Evolutionary conservation across 2,888 invertebrate species (phyloP), one percentile per base, ranked within the genome.

Genomic region (Resseliella maxima): DNA sequence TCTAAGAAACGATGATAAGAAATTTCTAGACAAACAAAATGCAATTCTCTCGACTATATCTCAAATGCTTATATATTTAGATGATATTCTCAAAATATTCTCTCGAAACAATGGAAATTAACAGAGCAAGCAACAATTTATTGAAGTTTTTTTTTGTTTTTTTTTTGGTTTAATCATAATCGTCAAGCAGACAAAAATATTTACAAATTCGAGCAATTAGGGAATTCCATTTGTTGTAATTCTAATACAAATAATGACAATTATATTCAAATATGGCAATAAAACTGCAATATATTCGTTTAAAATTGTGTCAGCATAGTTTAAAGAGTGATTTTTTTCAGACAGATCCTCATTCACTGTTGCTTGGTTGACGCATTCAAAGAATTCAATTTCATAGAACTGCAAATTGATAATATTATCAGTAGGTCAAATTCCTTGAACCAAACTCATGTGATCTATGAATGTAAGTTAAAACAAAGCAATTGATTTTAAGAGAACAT

Each of bases 31-130:
- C n/a, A 24, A n/a, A 24, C 24, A 24, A 3, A n/a, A 5, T 2
- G 27, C 27, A 8, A 24, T 41, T 41, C 5, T 59, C 59, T 59
- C 5, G 24, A 2, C 0, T 27, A 2, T 27, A 59, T 27, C 59
- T 24, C 24, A 59, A 59, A 6, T 59, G 59, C 27, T 24, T 3
- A 59, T 5, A 50, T 24, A 59, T 59, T 59, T 27, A 24, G 2
- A 59, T 59, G 59, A 59, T 59, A n/a, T 59, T 59, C 59, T 24
- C 59, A 59, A 59, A n/a, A n/a, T 59, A 24, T 59, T 27, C 59
- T n/a, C n/a, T n/a, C n/a, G 59, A n/a, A 59, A n/a, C 5, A 59
- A 24, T 27, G 59, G 3, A 2, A 24, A 59, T 59, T 59, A 59
- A n/a, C n/a, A n/a, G n/a, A n/a, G n/a, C n/a, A n/a, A n/a, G n/a